These are phyloP conservation scores for Oscheius sp. DNA, from an alignment of 2,888 invertebrate genomes.

Conservation along the genomic window DNA sequence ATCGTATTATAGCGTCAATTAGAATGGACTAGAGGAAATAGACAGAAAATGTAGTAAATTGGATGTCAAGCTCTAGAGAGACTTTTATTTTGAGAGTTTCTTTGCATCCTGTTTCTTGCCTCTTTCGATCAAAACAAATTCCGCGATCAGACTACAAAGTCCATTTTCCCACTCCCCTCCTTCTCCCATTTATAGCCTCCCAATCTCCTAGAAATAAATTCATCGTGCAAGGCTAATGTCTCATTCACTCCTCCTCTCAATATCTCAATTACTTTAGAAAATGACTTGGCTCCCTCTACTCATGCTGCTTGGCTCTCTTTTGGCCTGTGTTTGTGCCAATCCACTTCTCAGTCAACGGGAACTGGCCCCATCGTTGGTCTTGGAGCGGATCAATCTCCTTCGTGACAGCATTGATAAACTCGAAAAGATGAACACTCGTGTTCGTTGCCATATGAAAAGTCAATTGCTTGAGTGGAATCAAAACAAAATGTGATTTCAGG, in stretches of 20 bases:
- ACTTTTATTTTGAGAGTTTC: too few species aligned
- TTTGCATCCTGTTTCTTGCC: too few species aligned
- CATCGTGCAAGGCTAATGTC: too few species aligned
- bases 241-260: neutral
- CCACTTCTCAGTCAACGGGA: conserved; percentile 26
- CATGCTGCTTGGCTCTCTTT: conserved; percentile 11
- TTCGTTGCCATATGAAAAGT: conserved; percentile 32
- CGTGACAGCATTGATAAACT: conserved; percentile 31
- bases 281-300: conserved; percentile 34
- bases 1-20: too few species aligned
- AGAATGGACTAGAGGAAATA: too few species aligned
- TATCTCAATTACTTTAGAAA: neutral
- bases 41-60: too few species aligned
- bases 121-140: too few species aligned
- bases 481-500: neutral
- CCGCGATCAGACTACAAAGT: too few species aligned
- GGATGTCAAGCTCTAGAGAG: too few species aligned
- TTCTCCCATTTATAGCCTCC: too few species aligned
- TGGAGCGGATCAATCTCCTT: conserved; percentile 29
- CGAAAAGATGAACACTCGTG: conserved; percentile 29
- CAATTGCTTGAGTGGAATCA: neutral
- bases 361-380: conserved; percentile 30
- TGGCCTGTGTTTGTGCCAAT: conserved; percentile 19
- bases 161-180: too few species aligned
- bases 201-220: too few species aligned